Percentiles rank a stretch among this genome's conserved stretches.
phyloP scores from a whole-genome alignment of 2,797 vertebrate genomes.

The Spinibarbus caldwelli region DNA sequence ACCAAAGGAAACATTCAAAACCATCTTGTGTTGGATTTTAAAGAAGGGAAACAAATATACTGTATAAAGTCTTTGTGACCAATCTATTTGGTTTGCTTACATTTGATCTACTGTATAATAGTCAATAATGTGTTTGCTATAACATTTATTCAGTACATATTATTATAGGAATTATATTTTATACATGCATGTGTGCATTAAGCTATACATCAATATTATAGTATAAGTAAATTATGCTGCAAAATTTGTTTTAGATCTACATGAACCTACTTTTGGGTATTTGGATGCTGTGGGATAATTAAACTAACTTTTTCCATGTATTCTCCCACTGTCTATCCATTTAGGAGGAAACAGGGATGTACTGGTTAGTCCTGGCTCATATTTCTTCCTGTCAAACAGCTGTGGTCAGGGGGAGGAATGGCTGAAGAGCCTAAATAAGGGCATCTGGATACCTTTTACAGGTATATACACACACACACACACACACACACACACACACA shows the following conservation, averaged over 20 bases:
- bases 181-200: not conserved
- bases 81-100: not conserved
- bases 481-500: conserved; percentile 5
- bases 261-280: not conserved
- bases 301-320: not conserved
- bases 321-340: not conserved
- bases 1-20: not conserved
- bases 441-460: conserved; percentile 83
- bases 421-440: conserved; percentile 82
- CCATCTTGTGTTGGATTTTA: not conserved
- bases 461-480: conserved; percentile 63
- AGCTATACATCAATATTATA: not conserved
- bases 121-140: not conserved
- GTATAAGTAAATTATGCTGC: not conserved
- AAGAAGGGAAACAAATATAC: not conserved
- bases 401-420: conserved; percentile 82
- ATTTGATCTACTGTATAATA: not conserved
- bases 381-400: conserved; percentile 83
- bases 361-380: conserved; percentile 80
- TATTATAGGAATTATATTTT: not conserved
- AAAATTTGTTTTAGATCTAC: not conserved
- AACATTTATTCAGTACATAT: not conserved
- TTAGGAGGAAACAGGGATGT: conserved; percentile 79
- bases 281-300: not conserved
- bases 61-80: not conserved